Base-by-base conservation (phyloP, 2,888 invertebrate genomes). In the Morpho deidamia region DNA sequence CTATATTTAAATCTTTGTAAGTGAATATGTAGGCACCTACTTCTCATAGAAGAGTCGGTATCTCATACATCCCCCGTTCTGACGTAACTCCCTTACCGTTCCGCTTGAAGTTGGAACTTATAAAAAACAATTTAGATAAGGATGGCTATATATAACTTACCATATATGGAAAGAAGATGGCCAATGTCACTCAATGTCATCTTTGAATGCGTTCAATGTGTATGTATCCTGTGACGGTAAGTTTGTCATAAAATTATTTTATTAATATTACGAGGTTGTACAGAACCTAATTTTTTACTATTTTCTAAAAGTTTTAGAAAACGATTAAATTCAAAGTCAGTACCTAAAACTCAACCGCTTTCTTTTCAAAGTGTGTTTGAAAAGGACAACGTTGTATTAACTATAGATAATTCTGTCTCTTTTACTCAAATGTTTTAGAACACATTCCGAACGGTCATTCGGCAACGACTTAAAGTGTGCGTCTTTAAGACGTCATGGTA, bases 151-250 rank as follows among this genome's bases (percentile, higher is more conserved):
- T 77, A 70, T 70, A 78, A 72, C 74, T 78, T 76, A 73, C 82
- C 75, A 67, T 83, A 76, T 71, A 83, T 71, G 71, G 74, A 81
- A 90, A 80, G 72, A 81, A 83, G 89, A 89, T 71, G 78, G 81
- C 77, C 70, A 72, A 75, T 79, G 69, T 76, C 72, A 70, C 75
- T 81, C 74, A 70, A 68, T 72, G 78, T 81, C 86, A 81, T 81
- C 89, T 83, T 83, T 73, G 69, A 87, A 77, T 73, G 77, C 75
- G 72, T 66, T 70, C 78, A 80, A 75, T 66, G 75, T 70, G 84
- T 88, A 89, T 70, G 86, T 89, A 90, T 73, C 80, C 71, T 64
- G 68, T 62, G 73, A 65, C 64, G 76, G 74, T 71, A 86, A 79
- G 84, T 89, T 85, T 71, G 54, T 56, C 47, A 49, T 56, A 50